Percentiles rank a stretch among this genome's conserved stretches.
Conservation (phyloP, 1,140 invertebrate species). For the Sycophaga agraensis region DNA sequence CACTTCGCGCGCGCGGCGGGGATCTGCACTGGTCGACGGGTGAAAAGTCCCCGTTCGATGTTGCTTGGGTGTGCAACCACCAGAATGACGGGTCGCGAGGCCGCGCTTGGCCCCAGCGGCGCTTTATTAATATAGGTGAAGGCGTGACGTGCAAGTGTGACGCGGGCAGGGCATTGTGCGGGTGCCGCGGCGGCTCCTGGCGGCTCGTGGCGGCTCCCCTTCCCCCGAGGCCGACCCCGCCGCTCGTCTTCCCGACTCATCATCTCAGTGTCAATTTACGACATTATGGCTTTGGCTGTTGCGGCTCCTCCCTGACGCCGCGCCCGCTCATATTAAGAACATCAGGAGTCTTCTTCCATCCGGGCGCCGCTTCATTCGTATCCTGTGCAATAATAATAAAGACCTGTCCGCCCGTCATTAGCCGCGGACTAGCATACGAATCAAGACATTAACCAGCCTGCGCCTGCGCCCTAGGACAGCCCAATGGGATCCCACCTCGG, state of each 20-base stretch:
- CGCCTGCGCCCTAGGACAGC: background rate
- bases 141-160: too few relatives aligned
- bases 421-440: conserved; percentile 21
- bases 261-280: conserved; percentile 29
- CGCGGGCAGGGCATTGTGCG: too few relatives aligned
- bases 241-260: conserved; percentile 16
- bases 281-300: conserved; percentile 13
- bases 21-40: too few relatives aligned
- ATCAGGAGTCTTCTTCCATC: conserved; percentile 6
- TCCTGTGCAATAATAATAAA: conserved; percentile 31
- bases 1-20: too few relatives aligned
- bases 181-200: too few relatives aligned
- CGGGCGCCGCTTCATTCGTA: conserved; percentile 21
- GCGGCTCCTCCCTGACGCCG: background rate
- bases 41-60: too few relatives aligned
- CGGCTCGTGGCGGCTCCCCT: too few relatives aligned
- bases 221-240: too few relatives aligned
- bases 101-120: too few relatives aligned
- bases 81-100: too few relatives aligned
- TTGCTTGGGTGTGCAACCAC: too few relatives aligned
- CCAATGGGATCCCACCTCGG: conserved; percentile 20
- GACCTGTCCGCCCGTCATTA: conserved; percentile 20
- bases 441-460: conserved; percentile 22
- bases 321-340: conserved; percentile 16
- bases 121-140: too few relatives aligned